These are phyloP conservation scores for Cettia cetti DNA, from an alignment of 2,113 vertebrate species.

Conservation along the genomic window DNA sequence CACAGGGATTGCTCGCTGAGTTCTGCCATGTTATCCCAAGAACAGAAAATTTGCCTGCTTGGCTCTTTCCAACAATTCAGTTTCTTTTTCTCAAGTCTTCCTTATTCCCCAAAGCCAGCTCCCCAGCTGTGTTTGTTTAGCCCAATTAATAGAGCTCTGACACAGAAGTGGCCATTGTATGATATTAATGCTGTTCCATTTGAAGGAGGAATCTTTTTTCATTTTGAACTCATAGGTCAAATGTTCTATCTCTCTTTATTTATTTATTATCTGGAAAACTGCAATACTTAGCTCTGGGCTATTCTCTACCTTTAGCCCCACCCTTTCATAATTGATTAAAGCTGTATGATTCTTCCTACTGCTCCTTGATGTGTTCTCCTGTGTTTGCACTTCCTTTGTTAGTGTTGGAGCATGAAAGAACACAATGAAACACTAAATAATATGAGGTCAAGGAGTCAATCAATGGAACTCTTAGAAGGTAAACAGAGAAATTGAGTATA, in stretches of 20 bases:
- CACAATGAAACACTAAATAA: background rate
- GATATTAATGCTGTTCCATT: background rate
- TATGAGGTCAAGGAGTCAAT: background rate
- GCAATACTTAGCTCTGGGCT: background rate
- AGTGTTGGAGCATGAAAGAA: background rate
- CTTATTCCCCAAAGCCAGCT: background rate
- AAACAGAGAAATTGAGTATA: background rate
- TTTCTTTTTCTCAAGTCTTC: background rate
- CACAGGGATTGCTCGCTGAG: background rate
- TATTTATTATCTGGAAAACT: background rate
- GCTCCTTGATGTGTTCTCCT: background rate
- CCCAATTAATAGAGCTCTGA: background rate
- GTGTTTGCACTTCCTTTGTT: background rate
- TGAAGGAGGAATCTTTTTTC: background rate
- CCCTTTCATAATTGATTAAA: background rate
- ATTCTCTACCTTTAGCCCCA: background rate
- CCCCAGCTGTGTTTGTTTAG: constrained; percentile 26
- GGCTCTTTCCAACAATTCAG: background rate
- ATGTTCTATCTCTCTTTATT: background rate
- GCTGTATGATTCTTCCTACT: background rate
- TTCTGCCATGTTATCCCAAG: background rate
- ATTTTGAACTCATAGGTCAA: background rate
- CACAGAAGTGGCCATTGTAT: background rate
- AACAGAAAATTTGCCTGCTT: background rate
- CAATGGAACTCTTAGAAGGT: background rate